Evolutionary conservation across 1,140 invertebrate species (phyloP), one percentile per base, ranked within the genome.

Genomic region (Neotoxoptera formosana): DNA sequence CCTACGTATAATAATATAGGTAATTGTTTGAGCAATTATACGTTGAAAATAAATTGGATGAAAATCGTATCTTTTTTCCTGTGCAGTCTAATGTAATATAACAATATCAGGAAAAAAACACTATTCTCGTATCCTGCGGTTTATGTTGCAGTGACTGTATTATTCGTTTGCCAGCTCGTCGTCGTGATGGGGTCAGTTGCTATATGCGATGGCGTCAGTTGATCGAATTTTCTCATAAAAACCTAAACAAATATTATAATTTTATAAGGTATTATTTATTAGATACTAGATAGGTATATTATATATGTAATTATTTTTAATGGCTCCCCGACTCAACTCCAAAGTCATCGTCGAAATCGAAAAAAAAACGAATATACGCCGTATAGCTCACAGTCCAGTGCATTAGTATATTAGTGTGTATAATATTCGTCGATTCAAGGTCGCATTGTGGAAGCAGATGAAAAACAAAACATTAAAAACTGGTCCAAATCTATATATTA

Each of bases 381-480:
- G 76, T 76, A 76, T 14, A 83, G 41, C 41, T 41, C 41, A 41
- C 41, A 41, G 41, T 41, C 41, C 4, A 36, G 20, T 83, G 1
- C 8, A 2, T 34, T 36, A 7, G 34, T 53, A 53, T 45, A 86
- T 84, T 87, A 48, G 48, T 2, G 86, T 87, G 17, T 87, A 48
- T 41, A 41, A 48, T 47, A 84, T 45, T 87, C 30, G 14, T 48
- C 25, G 84, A 87, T 87, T 20, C 23, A 86, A 86, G 84, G 84
- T 86, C 84, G 84, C 30, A 48, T 48, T 30, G 86, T 51, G 86
- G 30, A 34, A 21, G 17, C n/a, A 87, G 20, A 1, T 8, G 17
- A 34, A 87, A 53, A n/a, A 87, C 6, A 48, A 48, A 87, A 87
- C 45, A 86, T 86, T 30, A 47, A 87, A 47, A 87, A 87, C 86